A percentile compares a stretch with the other conserved stretches of the same genome.
These are phyloP conservation scores for Meriones psammophilus DNA, from an alignment of 2,797 vertebrate genomes.

Conservation along the genomic window DNA sequence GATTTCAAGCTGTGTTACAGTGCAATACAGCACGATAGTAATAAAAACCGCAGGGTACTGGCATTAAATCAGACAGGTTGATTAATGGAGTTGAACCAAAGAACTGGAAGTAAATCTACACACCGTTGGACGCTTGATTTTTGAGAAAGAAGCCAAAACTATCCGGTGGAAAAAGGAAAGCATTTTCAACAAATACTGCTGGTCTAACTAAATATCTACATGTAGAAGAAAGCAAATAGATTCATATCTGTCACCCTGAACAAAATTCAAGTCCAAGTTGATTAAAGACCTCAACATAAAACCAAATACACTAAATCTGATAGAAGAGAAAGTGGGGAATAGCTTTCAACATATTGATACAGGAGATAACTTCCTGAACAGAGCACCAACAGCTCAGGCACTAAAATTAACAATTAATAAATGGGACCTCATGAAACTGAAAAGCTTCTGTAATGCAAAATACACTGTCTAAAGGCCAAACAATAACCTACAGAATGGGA, in stretches of 20 bases:
- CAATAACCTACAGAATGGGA: neutral
- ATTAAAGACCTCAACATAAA: neutral
- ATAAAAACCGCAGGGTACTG: neutral
- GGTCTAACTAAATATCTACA: neutral
- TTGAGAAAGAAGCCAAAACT: neutral
- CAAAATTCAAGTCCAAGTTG: neutral
- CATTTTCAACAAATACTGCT: neutral
- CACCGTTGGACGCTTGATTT: neutral
- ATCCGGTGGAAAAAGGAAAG: neutral
- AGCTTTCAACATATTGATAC: neutral
- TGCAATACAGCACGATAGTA: neutral
- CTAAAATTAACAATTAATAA: neutral
- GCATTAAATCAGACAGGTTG: neutral
- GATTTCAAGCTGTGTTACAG: neutral
- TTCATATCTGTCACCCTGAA: neutral
- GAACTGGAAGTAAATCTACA: neutral
- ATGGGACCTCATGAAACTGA: neutral
- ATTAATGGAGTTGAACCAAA: neutral
- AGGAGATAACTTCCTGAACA: neutral
- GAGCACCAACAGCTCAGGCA: neutral
- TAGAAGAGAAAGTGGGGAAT: neutral
- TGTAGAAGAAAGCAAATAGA: neutral
- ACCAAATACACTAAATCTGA: neutral
- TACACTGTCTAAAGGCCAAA: neutral
- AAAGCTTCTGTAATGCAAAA: neutral